These are phyloP conservation scores for Drosophila birchii DNA, from an alignment of 2,888 invertebrate genomes.

Conservation along the genomic window DNA sequence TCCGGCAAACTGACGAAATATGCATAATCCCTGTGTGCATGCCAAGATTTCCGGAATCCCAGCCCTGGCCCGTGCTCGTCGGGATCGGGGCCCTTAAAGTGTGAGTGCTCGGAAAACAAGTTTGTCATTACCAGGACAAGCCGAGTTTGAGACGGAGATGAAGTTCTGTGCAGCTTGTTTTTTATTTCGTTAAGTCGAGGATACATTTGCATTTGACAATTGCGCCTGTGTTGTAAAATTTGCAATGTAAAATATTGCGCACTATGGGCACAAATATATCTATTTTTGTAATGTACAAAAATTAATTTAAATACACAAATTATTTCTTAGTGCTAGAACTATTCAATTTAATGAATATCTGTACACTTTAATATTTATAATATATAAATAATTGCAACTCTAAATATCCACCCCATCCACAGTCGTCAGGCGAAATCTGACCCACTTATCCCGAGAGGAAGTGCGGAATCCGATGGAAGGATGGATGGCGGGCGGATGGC, in stretches of 20 bases:
- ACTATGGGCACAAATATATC: slow-evolving; percentile 7
- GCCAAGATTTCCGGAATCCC: slow-evolving; percentile 26
- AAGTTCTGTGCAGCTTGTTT: slow-evolving; percentile 32
- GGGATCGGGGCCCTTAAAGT: slow-evolving; percentile 13
- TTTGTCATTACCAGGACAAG: slow-evolving; percentile 44
- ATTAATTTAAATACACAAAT: background rate
- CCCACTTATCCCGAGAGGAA: slow-evolving; percentile 23
- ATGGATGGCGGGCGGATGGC: slow-evolving; percentile 1
- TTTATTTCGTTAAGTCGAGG: slow-evolving; percentile 39
- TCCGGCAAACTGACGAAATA: slow-evolving; percentile 32
- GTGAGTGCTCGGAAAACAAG: slow-evolving; percentile 41
- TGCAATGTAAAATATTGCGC: slow-evolving; percentile 31
- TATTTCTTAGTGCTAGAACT: background rate
- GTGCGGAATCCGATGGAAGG: slow-evolving; percentile 3
- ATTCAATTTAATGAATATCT: background rate
- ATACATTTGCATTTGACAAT: slow-evolving; percentile 61
- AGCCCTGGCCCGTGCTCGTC: background rate
- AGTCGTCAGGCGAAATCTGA: slow-evolving; percentile 25
- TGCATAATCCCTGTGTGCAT: slow-evolving; percentile 40
- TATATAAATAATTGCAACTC: background rate
- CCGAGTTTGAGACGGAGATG: slow-evolving; percentile 26
- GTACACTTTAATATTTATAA: background rate
- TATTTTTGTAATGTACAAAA: too few relatives aligned
- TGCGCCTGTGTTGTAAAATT: slow-evolving; percentile 38
- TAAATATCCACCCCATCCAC: slow-evolving; percentile 6